Conservation (phyloP, 2,797 vertebrate genomes). For the Gallinago stenura region DNA sequence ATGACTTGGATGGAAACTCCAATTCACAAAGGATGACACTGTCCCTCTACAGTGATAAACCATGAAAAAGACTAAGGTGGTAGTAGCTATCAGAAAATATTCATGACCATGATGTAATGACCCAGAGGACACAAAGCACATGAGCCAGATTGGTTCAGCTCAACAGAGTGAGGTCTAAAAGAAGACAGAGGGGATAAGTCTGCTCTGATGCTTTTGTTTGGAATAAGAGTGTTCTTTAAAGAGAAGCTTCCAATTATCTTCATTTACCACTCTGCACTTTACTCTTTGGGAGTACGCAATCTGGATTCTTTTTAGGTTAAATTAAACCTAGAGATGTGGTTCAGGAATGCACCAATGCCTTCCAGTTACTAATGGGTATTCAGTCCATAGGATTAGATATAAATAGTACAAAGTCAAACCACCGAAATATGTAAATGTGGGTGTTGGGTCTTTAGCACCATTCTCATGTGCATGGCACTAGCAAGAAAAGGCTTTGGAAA, state of each 20-base stretch:
- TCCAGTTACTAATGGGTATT: neutral
- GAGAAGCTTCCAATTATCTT: neutral
- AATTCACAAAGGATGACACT: neutral
- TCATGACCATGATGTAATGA: neutral
- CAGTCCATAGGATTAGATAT: neutral
- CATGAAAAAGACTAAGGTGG: neutral
- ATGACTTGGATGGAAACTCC: neutral
- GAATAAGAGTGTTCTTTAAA: neutral
- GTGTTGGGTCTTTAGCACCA: neutral
- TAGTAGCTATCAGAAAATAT: neutral
- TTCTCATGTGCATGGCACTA: no score
- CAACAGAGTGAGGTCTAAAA: neutral
- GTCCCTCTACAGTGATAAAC: neutral
- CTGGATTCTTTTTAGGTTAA: neutral
- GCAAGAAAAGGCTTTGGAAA: neutral
- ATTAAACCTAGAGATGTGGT: neutral
- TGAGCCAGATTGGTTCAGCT: neutral
- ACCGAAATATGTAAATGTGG: rapidly evolving
- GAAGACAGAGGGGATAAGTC: neutral
- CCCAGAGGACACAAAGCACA: neutral
- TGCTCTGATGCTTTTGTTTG: neutral
- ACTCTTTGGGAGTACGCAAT: neutral
- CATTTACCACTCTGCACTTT: neutral
- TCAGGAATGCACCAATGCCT: neutral
- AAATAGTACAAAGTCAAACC: neutral